Conservation (phyloP, 2,797 vertebrate genomes). For the Alfaro cultratus region DNA sequence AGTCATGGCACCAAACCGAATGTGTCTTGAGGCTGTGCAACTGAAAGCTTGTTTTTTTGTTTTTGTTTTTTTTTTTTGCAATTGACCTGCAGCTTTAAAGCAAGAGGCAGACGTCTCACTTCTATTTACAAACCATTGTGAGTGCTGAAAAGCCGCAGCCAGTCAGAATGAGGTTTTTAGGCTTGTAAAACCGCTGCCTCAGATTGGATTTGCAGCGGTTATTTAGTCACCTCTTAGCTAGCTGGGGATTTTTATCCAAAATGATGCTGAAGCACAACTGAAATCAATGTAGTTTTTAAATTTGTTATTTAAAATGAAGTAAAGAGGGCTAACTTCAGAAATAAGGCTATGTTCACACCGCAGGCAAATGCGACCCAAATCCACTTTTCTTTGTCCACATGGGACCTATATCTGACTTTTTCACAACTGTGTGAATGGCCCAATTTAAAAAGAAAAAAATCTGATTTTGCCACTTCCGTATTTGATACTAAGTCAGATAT, state of each 20-base stretch:
- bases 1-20: constrained; percentile 5
- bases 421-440: no score
- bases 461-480: no score
- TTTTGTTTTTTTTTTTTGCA: background rate
- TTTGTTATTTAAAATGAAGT: background rate
- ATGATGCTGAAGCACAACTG: constrained; percentile 21
- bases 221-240: constrained; percentile 56
- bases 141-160: constrained; percentile 34
- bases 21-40: constrained; percentile 10
- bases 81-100: constrained; percentile 6
- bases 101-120: constrained; percentile 26
- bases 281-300: background rate
- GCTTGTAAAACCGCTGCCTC: constrained; percentile 38
- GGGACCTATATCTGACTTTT: no score
- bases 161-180: constrained; percentile 44
- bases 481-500: no score
- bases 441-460: no score
- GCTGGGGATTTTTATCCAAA: constrained; percentile 43
- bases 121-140: constrained; percentile 18
- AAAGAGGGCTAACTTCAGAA: background rate
- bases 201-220: constrained; percentile 43
- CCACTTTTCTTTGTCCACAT: no score
- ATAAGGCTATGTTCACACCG: no score
- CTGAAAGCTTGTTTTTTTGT: constrained; percentile 3
- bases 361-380: no score